Conservation (phyloP, 2,113 vertebrate genomes). For the Morone chrysops region DNA sequence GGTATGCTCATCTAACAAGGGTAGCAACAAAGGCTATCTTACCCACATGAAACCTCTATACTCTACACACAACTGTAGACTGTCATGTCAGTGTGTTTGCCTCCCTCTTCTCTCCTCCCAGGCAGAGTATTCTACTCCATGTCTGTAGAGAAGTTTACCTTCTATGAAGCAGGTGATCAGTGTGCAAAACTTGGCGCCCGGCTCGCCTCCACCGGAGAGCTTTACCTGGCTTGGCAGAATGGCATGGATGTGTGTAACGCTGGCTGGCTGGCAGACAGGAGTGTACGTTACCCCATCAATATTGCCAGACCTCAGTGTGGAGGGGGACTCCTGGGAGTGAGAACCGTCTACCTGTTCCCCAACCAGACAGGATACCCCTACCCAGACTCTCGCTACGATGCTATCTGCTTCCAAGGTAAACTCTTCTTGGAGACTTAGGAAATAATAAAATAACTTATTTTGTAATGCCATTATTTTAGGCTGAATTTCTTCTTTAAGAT, state of each 20-base stretch:
- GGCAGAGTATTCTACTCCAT: constrained; percentile 95
- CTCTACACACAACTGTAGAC: not conserved
- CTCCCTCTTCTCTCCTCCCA: constrained; percentile 70
- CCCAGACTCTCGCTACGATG: constrained; percentile 90
- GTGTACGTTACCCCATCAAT: constrained; percentile 96
- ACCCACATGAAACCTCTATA: not conserved
- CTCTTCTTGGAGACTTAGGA: not conserved
- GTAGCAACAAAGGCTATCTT: not conserved
- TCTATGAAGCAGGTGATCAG: constrained; percentile 90
- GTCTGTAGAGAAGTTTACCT: constrained; percentile 90
- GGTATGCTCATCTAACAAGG: constrained; percentile 79
- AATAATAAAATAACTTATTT: not conserved
- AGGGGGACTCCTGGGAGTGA: constrained; percentile 93
- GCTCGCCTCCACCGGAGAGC: constrained; percentile 93
- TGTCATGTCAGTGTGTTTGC: constrained; percentile 1
- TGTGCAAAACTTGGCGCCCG: constrained; percentile 89
- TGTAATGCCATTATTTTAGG: too few relatives aligned
- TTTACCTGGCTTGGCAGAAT: constrained; percentile 94
- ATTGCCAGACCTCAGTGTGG: constrained; percentile 93
- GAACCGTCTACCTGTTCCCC: constrained; percentile 90
- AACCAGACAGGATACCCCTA: constrained; percentile 96
- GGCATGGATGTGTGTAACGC: constrained; percentile 97
- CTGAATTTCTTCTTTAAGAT: not conserved
- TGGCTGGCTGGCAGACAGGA: constrained; percentile 94
- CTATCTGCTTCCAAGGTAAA: constrained; percentile 93